Conservation (phyloP, 2,888 invertebrate genomes). For the Chromoteleia sp. region DNA sequence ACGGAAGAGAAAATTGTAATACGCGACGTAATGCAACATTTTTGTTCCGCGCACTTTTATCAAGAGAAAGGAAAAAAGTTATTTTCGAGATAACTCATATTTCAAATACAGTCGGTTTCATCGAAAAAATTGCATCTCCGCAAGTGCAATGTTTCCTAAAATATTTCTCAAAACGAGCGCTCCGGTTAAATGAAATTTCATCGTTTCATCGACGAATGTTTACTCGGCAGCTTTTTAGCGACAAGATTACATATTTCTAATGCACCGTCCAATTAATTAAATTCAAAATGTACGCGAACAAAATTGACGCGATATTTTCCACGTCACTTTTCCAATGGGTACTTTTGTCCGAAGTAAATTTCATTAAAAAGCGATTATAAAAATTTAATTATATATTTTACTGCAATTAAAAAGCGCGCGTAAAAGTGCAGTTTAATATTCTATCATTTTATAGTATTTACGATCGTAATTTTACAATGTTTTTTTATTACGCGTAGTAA, state of each 20-base stretch:
- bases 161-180: constrained; percentile 22
- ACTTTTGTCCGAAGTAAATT: no score
- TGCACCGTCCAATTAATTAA: constrained; percentile 6
- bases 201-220: not conserved
- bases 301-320: no score
- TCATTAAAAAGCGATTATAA: no score
- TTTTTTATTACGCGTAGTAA: not conserved
- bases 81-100: constrained; percentile 52
- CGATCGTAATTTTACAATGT: not conserved
- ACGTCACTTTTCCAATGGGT: no score
- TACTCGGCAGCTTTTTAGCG: constrained; percentile 5
- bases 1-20: constrained; percentile 41
- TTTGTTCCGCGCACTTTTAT: constrained; percentile 40
- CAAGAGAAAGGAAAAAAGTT: constrained; percentile 35
- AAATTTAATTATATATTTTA: no score
- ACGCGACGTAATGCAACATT: constrained; percentile 36
- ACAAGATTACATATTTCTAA: constrained; percentile 18
- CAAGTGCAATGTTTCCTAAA: constrained; percentile 23
- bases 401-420: no score
- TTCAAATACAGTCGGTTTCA: constrained; percentile 51
- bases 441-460: no score
- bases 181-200: constrained; percentile 40
- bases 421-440: no score
- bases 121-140: constrained; percentile 51
- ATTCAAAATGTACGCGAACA: no score